Conservation (phyloP, 2,797 vertebrate species). For the Channallabes apus region DNA sequence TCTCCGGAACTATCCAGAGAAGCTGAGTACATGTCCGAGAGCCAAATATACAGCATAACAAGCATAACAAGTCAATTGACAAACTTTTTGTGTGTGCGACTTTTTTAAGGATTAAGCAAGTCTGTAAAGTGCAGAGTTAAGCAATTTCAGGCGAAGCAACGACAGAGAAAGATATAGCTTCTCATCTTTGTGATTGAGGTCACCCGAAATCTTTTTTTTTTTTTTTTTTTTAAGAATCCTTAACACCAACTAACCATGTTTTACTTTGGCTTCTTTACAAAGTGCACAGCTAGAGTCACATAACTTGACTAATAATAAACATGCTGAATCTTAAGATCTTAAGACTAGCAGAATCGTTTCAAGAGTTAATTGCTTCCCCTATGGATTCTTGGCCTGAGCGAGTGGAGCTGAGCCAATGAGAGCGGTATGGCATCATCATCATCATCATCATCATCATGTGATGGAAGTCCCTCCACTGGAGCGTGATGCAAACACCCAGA, state of each 20-base stretch:
- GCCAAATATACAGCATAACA: conserved; percentile 2
- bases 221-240: not conserved
- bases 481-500: conserved; percentile 60
- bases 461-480: conserved; percentile 54
- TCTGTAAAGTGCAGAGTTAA: conserved; percentile 15
- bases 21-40: not conserved
- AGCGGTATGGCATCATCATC: conserved; percentile 46
- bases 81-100: not conserved
- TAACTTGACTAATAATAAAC: conserved; percentile 3
- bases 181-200: conserved; percentile 31
- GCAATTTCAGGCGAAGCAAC: not conserved
- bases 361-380: conserved; percentile 2
- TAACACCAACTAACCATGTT: not conserved
- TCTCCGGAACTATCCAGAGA: not conserved
- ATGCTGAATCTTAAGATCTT: conserved; percentile 11
- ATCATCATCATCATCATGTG: conserved; percentile 50
- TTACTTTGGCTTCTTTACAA: not conserved
- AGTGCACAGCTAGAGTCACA: not conserved
- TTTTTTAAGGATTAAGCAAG: conserved; percentile 9
- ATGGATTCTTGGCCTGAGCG: conserved; percentile 27
- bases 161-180: conserved; percentile 7
- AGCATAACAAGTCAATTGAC: conserved; percentile 16
- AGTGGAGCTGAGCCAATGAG: conserved; percentile 42
- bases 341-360: not conserved
- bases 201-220: conserved; percentile 5